Evolutionary conservation across 2,797 vertebrate genomes (phyloP).

Genomic region (Cuniculus paca): DNA sequence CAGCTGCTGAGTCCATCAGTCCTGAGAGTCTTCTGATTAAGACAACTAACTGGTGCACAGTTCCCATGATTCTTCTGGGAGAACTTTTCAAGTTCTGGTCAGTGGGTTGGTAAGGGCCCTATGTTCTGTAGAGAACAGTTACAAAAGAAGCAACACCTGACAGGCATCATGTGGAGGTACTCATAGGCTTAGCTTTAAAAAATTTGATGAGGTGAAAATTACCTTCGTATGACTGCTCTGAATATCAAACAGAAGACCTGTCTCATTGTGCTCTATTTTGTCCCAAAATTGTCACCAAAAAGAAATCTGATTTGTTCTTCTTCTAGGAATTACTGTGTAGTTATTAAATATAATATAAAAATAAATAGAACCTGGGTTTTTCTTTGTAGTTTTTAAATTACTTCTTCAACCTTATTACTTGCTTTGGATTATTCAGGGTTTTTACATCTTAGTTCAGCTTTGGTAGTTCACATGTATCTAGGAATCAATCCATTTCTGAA

Average conservation of each 20-base stretch:
- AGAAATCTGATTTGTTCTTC: neutral
- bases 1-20: neutral
- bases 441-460: no score
- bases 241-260: neutral
- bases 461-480: no score
- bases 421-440: no score
- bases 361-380: no score
- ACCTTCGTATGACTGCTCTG: neutral
- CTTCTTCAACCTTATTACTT: no score
- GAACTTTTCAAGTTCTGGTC: neutral
- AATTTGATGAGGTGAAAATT: neutral
- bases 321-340: neutral
- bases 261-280: neutral
- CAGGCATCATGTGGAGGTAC: neutral
- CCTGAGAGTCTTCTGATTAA: neutral
- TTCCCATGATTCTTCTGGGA: neutral
- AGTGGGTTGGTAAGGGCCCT: neutral
- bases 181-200: neutral
- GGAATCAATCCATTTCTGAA: no score
- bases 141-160: neutral
- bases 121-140: neutral
- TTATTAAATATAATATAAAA: neutral
- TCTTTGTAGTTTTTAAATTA: no score
- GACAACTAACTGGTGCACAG: neutral
- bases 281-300: constrained; percentile 42